Evolutionary conservation across 2,113 vertebrate species (phyloP), one percentile per base, ranked within the genome.

Genomic region (Rhipidura dahli): DNA sequence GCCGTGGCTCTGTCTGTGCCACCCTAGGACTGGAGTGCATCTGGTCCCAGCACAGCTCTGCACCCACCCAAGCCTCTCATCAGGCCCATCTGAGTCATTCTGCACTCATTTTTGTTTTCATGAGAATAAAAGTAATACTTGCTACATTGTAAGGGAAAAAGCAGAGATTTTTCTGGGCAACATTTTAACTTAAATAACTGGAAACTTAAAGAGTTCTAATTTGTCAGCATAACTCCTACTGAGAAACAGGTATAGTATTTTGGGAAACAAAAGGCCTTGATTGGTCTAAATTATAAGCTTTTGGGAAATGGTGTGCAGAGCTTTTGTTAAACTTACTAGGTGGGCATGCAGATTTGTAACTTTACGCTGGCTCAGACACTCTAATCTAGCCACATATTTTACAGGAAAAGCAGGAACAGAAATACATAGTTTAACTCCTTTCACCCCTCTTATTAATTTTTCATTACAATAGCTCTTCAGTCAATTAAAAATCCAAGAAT

Each of bases 21-120:
- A 6, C 54, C 42, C 42, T 23, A 27, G 15, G 9, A 24, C 27
- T 2, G 7, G 56, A 47, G 56, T 11, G 10, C 39, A 56, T 15
- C 39, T 1, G 0, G 31, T 31, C 53, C 40, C 53, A 57, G 40
- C 1, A 0, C 0, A 0, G 24, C 31, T 44, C 70, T 75, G 54
- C 42, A 10, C 26, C 15, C 33, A 30, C 15, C n/a, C 71, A 75
- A 42, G 11, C 33, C 24, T n/a, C 40, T 59, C 51, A 39, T 37
- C 64, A 57, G 33, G 57, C 33, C 59, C 10, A 3, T 9, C 19
- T 40, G 18, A 64, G 59, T 5, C 24, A 23, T 49, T 40, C 40
- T 68, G 39, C 21, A 75, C 26, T 44, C 12, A 10, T 51, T 79
- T 63, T 51, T 42, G 3, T 39, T 71, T 20, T 24, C 11, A 65